Conservation (phyloP, 2,797 vertebrate species). For the Mallotus villosus region DNA sequence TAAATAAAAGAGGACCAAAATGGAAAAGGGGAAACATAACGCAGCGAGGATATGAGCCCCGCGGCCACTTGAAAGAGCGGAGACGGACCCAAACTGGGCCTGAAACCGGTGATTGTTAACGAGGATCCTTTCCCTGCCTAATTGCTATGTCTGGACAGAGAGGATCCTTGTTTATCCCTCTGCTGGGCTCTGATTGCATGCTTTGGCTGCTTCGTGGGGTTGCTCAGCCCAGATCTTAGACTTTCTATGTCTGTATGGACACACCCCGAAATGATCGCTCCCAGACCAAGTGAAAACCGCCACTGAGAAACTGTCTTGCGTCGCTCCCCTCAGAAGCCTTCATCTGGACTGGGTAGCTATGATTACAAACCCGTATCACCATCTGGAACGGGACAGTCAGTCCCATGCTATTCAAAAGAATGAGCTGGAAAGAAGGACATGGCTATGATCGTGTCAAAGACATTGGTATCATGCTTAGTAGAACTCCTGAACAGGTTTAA, state of each 20-base stretch:
- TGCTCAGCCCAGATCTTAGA: slow-evolving; percentile 57
- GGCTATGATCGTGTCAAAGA: background rate
- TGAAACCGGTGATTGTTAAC: slow-evolving; percentile 61
- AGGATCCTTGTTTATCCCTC: slow-evolving; percentile 66
- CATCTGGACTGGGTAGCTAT: slow-evolving; percentile 47
- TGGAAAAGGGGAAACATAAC: slow-evolving; percentile 34
- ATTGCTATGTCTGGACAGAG: slow-evolving; percentile 66
- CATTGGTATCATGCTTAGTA: background rate
- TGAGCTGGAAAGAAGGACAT: background rate
- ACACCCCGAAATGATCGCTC: slow-evolving; percentile 38
- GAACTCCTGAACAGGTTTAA: background rate
- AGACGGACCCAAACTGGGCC: slow-evolving; percentile 28
- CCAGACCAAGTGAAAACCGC: slow-evolving; percentile 50
- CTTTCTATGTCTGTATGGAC: slow-evolving; percentile 47
- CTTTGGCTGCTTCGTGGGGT: slow-evolving; percentile 61
- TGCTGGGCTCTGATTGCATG: slow-evolving; percentile 63
- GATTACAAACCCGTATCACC: slow-evolving; percentile 24
- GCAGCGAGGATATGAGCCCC: slow-evolving; percentile 35
- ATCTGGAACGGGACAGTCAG: slow-evolving; percentile 15
- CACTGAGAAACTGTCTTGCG: slow-evolving; percentile 42
- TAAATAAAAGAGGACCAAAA: slow-evolving; percentile 47
- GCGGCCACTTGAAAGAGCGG: slow-evolving; percentile 34
- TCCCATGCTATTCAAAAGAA: background rate
- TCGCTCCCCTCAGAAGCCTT: slow-evolving; percentile 45
- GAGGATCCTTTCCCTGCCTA: slow-evolving; percentile 49